Percentiles rank a stretch among this genome's conserved stretches.
These are phyloP conservation scores for Eupithecia vulgata DNA, from an alignment of 2,888 invertebrate species.

Conservation along the genomic window DNA sequence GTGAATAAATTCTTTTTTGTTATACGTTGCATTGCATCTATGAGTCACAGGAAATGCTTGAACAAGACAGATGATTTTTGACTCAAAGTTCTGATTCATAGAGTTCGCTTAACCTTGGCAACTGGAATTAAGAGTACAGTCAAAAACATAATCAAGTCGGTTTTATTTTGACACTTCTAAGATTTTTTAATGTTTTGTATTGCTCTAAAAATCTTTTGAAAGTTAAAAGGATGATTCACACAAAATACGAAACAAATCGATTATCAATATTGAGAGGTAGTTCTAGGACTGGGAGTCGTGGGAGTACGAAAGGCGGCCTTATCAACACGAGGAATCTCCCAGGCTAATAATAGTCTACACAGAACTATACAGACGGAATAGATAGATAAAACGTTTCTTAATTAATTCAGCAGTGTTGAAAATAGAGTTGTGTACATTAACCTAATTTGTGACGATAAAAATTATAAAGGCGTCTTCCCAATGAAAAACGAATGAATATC, in stretches of 20 bases:
- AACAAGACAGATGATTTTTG: constrained; percentile 20
- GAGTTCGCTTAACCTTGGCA: constrained; percentile 21
- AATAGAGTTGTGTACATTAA: constrained; percentile 10
- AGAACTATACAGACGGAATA: background rate
- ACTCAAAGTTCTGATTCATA: constrained; percentile 21
- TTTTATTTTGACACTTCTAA: background rate
- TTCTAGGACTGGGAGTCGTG: background rate
- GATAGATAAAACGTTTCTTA: background rate
- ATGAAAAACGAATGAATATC: background rate
- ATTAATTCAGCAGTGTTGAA: constrained; percentile 3
- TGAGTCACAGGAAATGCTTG: constrained; percentile 30
- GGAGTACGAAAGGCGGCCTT: background rate
- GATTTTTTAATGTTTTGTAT: background rate
- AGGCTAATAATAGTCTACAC: background rate
- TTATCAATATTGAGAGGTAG: background rate
- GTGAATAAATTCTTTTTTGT: background rate
- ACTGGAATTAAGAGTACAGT: background rate
- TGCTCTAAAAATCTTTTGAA: background rate
- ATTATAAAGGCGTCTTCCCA: constrained; percentile 8
- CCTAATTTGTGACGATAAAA: constrained; percentile 6
- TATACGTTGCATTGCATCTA: constrained; percentile 14
- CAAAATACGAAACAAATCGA: background rate
- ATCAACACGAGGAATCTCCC: background rate
- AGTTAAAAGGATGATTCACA: background rate
- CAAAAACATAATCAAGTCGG: background rate